A percentile compares a stretch with the other conserved stretches of the same genome.
These are phyloP conservation scores for Furcifer pardalis DNA, from an alignment of 2,797 vertebrate genomes.

Conservation along the genomic window DNA sequence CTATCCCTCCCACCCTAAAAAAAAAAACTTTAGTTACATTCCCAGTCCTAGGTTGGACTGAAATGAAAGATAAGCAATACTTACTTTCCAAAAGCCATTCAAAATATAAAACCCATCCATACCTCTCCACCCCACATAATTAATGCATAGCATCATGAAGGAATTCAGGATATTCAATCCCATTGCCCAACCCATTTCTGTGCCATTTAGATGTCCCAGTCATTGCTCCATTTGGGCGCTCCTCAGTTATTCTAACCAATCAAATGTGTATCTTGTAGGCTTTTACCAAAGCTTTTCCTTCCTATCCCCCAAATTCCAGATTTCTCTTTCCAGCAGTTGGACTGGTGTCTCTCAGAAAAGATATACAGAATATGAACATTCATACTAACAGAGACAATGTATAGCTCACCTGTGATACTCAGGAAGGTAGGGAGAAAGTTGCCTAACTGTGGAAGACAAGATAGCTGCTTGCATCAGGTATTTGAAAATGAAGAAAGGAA, in stretches of 20 bases:
- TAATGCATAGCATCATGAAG: conserved; percentile 38
- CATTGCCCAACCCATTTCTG: conserved; percentile 30
- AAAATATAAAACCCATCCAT: conserved; percentile 10
- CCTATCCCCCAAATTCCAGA: conserved; percentile 45
- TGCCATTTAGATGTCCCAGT: conserved; percentile 28
- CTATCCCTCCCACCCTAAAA: conserved; percentile 42
- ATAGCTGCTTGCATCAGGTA: not conserved
- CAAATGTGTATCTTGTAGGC: conserved; percentile 46
- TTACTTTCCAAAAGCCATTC: conserved; percentile 68
- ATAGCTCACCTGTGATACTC: conserved; percentile 47
- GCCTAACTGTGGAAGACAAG: conserved; percentile 34
- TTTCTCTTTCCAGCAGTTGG: conserved; percentile 52
- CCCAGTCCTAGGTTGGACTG: not conserved
- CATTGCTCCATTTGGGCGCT: conserved; percentile 24
- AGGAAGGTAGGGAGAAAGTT: conserved; percentile 31
- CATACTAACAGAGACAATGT: conserved; percentile 32
- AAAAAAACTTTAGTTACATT: not conserved
- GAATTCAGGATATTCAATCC: conserved; percentile 9
- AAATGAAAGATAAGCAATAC: conserved; percentile 60
- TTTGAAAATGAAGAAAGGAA: conserved; percentile 35
- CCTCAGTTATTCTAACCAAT: conserved; percentile 37
- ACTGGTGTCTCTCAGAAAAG: conserved; percentile 49
- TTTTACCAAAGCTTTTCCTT: conserved; percentile 41
- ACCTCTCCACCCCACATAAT: conserved; percentile 45
- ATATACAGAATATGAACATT: conserved; percentile 29